Percentiles rank a stretch among this genome's conserved stretches.
Conservation (phyloP, 2,113 vertebrate species). For the Corydoras sp. region DNA sequence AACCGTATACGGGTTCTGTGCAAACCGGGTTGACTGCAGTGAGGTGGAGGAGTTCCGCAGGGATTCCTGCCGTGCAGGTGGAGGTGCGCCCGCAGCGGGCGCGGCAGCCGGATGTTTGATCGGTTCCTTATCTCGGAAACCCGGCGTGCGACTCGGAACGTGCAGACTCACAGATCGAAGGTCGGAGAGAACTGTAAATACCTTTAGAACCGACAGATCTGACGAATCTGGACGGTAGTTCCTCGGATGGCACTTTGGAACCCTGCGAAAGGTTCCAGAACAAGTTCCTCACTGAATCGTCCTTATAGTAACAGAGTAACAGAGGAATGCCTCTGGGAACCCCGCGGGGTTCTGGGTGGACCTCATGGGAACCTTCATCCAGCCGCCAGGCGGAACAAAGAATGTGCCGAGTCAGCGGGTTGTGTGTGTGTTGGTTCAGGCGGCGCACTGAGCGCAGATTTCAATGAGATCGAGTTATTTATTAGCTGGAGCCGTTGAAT, state of each 20-base stretch:
- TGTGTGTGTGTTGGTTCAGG: conserved; percentile 69
- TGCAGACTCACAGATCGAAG: no score
- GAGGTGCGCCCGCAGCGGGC: not conserved
- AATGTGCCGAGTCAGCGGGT: conserved; percentile 68
- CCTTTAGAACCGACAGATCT: no score
- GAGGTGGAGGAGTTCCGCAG: not conserved
- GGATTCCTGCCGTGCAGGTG: conserved; percentile 15
- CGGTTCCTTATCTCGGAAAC: not conserved
- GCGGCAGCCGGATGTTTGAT: conserved; percentile 8
- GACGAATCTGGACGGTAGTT: no score
- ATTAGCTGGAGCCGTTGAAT: conserved; percentile 67
- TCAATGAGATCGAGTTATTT: conserved; percentile 70
- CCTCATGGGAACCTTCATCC: conserved; percentile 56
- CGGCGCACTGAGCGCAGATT: conserved; percentile 64
- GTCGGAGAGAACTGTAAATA: no score
- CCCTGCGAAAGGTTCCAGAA: no score
- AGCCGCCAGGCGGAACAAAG: conserved; percentile 56
- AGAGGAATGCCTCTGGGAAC: conserved; percentile 24
- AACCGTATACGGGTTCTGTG: conserved; percentile 12
- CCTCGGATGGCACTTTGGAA: no score
- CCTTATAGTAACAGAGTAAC: no score
- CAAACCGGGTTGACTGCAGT: not conserved
- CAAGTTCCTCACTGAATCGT: no score
- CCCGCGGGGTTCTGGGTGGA: conserved; percentile 57
- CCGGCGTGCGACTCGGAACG: no score